Percentiles rank a stretch among this genome's conserved stretches.
These are phyloP conservation scores for Channa argus DNA, from an alignment of 2,113 vertebrate genomes.

Conservation along the genomic window DNA sequence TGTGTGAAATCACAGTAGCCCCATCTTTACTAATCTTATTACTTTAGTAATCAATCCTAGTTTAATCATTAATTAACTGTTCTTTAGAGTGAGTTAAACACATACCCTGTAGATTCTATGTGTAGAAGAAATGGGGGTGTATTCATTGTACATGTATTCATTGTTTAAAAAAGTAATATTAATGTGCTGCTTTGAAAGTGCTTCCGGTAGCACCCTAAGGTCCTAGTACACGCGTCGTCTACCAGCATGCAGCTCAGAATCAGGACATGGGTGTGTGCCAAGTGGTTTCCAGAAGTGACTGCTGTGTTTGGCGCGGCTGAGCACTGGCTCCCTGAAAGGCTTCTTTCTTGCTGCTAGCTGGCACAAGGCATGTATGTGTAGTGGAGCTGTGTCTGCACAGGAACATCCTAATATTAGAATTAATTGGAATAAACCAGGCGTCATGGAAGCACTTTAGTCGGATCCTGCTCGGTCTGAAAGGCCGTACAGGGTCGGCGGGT, in stretches of 20 bases:
- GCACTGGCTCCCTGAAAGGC: conserved; percentile 75
- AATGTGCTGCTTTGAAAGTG: conserved; percentile 20
- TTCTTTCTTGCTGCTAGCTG: conserved; percentile 79
- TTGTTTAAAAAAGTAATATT: neutral
- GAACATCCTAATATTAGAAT: conserved; percentile 70
- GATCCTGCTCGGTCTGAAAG: neutral
- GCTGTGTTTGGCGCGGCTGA: conserved; percentile 80
- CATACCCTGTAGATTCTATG: neutral
- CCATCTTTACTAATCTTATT: too few relatives aligned
- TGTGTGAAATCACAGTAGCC: too few relatives aligned
- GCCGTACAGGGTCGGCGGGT: neutral
- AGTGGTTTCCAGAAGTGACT: conserved; percentile 84
- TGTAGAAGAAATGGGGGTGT: neutral
- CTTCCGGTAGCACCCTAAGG: conserved; percentile 28
- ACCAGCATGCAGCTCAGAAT: conserved; percentile 44
- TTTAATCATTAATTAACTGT: too few relatives aligned
- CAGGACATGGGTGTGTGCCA: conserved; percentile 70
- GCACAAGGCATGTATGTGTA: conserved; percentile 43
- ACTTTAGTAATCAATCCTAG: too few relatives aligned
- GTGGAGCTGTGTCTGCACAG: conserved; percentile 45
- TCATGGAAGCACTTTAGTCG: conserved; percentile 26
- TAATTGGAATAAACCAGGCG: conserved; percentile 54
- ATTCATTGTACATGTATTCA: neutral
- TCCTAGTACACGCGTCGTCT: conserved; percentile 32
- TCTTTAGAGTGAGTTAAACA: too few relatives aligned